phyloP scores from a whole-genome alignment of 2,888 invertebrate genomes.

The Caradrina clavipalpis region DNA sequence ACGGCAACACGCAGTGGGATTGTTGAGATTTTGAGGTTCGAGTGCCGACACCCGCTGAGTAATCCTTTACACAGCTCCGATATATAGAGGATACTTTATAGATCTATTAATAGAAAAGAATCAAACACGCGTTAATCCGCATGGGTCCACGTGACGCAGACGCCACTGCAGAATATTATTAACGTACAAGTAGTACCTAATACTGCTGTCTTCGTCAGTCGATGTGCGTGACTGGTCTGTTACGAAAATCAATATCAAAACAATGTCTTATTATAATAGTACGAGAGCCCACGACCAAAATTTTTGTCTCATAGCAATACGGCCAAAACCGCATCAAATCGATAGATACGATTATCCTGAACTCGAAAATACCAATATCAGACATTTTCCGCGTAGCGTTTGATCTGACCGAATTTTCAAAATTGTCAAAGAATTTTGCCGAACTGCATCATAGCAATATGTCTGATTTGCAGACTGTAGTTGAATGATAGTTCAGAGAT shows the following conservation, averaged over 20 bases:
- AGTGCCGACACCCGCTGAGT: conserved; percentile 80
- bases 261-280: conserved; percentile 74
- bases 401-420: no score
- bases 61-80: conserved; percentile 76
- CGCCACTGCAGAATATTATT: conserved; percentile 75
- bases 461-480: no score
- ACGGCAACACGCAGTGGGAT: conserved; percentile 52
- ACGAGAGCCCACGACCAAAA: no score
- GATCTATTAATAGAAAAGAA: conserved; percentile 85
- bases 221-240: conserved; percentile 75
- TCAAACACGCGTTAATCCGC: conserved; percentile 82
- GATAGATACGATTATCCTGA: no score
- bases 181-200: conserved; percentile 63
- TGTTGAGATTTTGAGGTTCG: conserved; percentile 55
- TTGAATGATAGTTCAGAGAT: no score
- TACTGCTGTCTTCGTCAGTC: conserved; percentile 70
- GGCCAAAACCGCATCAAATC: no score
- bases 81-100: conserved; percentile 76
- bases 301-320: no score
- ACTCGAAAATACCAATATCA: no score
- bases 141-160: conserved; percentile 78
- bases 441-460: no score
- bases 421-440: no score
- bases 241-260: conserved; percentile 79
- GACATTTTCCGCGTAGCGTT: no score